Evolutionary conservation across 2,797 vertebrate species (phyloP).

Genomic region (Bradypodion pumilum): DNA sequence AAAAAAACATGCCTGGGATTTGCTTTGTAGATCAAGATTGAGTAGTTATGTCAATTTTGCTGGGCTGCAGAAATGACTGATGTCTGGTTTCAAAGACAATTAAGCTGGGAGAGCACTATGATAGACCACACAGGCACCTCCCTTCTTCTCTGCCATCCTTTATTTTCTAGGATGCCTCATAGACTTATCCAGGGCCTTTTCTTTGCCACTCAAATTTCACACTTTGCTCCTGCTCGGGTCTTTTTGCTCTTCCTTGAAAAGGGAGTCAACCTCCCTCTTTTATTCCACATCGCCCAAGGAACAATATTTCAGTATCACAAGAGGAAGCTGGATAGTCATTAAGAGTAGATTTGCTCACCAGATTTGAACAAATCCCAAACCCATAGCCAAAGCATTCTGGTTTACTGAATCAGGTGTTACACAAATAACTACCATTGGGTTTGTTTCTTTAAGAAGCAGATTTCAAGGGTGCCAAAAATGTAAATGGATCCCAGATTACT

Average conservation of each 20-base stretch:
- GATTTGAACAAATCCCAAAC: no score
- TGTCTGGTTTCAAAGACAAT: constrained; percentile 57
- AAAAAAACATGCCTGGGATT: neutral
- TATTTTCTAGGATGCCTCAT: neutral
- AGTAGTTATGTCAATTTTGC: constrained; percentile 21
- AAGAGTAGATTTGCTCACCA: no score
- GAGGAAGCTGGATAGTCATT: no score
- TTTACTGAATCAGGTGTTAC: no score
- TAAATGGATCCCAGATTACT: neutral
- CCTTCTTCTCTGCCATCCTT: constrained; percentile 23
- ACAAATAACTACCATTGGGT: no score
- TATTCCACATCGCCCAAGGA: no score
- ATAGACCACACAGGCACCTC: neutral
- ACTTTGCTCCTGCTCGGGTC: neutral
- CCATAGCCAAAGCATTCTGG: no score
- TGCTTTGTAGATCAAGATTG: constrained; percentile 7
- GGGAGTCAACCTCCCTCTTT: no score
- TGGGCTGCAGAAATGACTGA: constrained; percentile 56
- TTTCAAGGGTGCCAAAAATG: no score
- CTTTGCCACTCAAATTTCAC: neutral
- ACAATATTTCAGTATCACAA: no score
- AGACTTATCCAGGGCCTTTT: neutral
- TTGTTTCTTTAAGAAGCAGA: no score
- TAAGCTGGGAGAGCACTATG: constrained; percentile 53
- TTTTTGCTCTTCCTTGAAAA: neutral